These are phyloP conservation scores for Esox lucius DNA, from an alignment of 2,797 vertebrate genomes.

Conservation along the genomic window DNA sequence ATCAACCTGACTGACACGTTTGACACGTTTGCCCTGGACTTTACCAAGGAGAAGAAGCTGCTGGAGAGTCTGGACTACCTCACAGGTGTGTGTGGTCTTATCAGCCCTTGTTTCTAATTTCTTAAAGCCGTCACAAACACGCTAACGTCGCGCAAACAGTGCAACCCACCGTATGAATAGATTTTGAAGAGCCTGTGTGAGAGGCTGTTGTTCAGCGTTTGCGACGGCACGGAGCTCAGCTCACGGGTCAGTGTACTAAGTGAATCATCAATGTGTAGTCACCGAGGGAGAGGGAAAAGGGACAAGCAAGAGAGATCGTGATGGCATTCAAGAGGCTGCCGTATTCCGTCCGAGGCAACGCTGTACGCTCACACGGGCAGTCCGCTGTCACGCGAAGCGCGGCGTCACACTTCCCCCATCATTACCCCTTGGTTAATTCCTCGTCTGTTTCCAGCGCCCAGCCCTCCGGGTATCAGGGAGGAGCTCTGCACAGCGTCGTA, in stretches of 20 bases:
- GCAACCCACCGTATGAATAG: constrained; percentile 17
- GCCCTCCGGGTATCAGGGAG: constrained; percentile 89
- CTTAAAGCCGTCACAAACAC: not conserved
- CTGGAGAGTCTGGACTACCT: constrained; percentile 98
- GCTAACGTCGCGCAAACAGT: constrained; percentile 2
- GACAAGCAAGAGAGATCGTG: not conserved
- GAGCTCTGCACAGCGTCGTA: constrained; percentile 97
- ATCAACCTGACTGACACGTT: constrained; percentile 96
- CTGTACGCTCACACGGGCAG: not conserved
- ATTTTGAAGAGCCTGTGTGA: constrained; percentile 42
- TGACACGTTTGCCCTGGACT: constrained; percentile 95
- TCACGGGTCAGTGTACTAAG: constrained; percentile 62
- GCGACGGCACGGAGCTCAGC: constrained; percentile 51
- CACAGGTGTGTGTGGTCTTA: constrained; percentile 81
- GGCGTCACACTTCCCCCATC: not conserved
- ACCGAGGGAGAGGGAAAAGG: constrained; percentile 27
- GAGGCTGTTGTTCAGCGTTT: constrained; percentile 53
- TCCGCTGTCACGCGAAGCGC: not conserved
- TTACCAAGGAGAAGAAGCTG: constrained; percentile 95
- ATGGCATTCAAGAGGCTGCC: no score
- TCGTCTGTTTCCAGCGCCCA: constrained; percentile 80
- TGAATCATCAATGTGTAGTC: constrained; percentile 68
- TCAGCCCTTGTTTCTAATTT: not conserved
- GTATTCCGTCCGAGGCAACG: not conserved
- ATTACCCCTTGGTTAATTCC: not conserved